These are phyloP conservation scores for Sparidentex hasta DNA, from an alignment of 2,797 vertebrate genomes.

Conservation along the genomic window DNA sequence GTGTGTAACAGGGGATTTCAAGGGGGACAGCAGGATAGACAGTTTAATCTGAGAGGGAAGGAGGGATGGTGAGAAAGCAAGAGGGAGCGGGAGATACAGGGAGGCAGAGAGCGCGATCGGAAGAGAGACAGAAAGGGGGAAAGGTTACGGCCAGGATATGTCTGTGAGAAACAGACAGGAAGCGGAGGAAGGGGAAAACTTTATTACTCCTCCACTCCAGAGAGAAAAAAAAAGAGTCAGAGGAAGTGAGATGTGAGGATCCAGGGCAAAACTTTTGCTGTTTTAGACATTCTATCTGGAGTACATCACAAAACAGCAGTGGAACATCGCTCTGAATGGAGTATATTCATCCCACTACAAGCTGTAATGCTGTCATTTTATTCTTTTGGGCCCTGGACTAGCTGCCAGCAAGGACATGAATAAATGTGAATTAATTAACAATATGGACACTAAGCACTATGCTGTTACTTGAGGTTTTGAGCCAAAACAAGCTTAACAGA, in stretches of 20 bases:
- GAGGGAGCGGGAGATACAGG: conserved; percentile 46
- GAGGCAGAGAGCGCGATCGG: conserved; percentile 37
- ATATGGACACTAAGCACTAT: neutral
- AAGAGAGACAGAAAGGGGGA: conserved; percentile 42
- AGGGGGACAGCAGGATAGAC: conserved; percentile 76
- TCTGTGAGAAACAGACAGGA: conserved; percentile 50
- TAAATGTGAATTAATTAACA: conserved; percentile 26
- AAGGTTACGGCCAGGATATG: conserved; percentile 69
- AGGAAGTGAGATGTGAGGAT: conserved; percentile 26
- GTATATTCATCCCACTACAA: conserved; percentile 3
- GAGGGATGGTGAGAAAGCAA: conserved; percentile 48
- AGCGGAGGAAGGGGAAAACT: conserved; percentile 40
- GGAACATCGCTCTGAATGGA: neutral
- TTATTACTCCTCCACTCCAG: conserved; percentile 49
- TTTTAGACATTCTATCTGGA: conserved; percentile 33
- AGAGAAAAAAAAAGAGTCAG: conserved; percentile 24
- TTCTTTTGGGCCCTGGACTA: neutral
- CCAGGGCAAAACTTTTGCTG: conserved; percentile 32
- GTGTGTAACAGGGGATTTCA: conserved; percentile 76
- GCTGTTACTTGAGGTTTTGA: conserved; percentile 8
- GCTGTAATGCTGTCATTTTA: conserved; percentile 12
- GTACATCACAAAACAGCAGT: conserved; percentile 22
- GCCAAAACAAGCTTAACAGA: conserved; percentile 1
- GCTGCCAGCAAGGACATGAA: conserved; percentile 1
- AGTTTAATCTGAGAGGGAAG: conserved; percentile 78